Conservation (phyloP, 2,888 invertebrate species). For the Lapara coniferarum region DNA sequence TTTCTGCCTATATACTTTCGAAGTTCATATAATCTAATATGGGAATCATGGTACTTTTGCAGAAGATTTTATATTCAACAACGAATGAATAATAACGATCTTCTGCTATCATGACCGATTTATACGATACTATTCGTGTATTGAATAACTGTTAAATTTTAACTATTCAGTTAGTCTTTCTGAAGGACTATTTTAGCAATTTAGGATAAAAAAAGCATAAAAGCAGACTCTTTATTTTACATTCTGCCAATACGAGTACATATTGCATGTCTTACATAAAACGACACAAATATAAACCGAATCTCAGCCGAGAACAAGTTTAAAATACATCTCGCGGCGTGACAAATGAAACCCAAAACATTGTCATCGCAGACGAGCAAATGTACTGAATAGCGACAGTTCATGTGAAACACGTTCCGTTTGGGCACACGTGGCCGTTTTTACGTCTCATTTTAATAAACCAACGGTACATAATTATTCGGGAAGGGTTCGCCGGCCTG, state of each 20-base stretch:
- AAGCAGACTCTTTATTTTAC: neutral
- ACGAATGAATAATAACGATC: neutral
- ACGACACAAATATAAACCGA: neutral
- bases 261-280: constrained; percentile 3
- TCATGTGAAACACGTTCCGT: constrained; percentile 40
- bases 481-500: constrained; percentile 51
- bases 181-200: no score
- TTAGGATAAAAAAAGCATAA: no score
- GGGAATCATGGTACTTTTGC: no score
- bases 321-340: constrained; percentile 11
- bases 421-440: constrained; percentile 58
- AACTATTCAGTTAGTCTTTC: neutral
- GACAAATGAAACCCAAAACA: constrained; percentile 7
- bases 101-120: neutral
- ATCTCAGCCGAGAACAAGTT: constrained; percentile 3
- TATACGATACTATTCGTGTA: neutral
- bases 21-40: no score
- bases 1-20: no score
- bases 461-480: constrained; percentile 67
- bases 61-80: neutral
- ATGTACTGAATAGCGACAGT: constrained; percentile 12
- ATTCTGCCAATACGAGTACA: neutral
- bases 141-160: neutral
- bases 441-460: constrained; percentile 72
- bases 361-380: constrained; percentile 12